phyloP scores from a whole-genome alignment of 2,888 invertebrate genomes.

The Dexiosoma caninum region DNA sequence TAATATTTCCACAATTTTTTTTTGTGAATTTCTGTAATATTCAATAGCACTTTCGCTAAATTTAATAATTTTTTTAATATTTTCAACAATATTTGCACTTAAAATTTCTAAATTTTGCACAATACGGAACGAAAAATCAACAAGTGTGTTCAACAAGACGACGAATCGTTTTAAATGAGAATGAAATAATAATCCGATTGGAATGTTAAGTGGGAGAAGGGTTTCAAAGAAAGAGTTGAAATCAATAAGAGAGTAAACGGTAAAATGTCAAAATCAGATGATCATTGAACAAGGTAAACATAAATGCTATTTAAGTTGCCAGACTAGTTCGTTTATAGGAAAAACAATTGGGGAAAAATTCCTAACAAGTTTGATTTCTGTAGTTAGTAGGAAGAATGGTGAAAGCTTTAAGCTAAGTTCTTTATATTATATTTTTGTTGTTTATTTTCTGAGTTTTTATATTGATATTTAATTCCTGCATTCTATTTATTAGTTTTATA shows the following conservation, averaged over 20 bases:
- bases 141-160: constrained; percentile 52
- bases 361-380: too few species aligned
- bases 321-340: not conserved
- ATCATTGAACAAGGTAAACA: constrained; percentile 62
- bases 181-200: constrained; percentile 47
- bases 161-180: constrained; percentile 58
- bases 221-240: constrained; percentile 25
- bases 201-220: constrained; percentile 33
- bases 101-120: constrained; percentile 20
- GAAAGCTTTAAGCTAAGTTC: too few species aligned
- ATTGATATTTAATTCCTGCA: too few species aligned
- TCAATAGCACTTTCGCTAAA: constrained; percentile 4
- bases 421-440: too few species aligned
- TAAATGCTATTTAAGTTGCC: constrained; percentile 30
- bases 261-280: constrained; percentile 52
- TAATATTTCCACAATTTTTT: not conserved
- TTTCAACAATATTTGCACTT: constrained; percentile 15
- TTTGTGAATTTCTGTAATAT: not conserved
- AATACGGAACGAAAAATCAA: constrained; percentile 53
- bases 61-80: constrained; percentile 4
- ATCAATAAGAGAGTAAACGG: not conserved
- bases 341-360: too few species aligned
- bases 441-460: too few species aligned
- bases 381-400: too few species aligned
- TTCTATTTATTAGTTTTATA: too few species aligned